Evolutionary conservation across 1,140 invertebrate species (phyloP), one percentile per base, ranked within the genome.

Genomic region (Agrypnia vestita): DNA sequence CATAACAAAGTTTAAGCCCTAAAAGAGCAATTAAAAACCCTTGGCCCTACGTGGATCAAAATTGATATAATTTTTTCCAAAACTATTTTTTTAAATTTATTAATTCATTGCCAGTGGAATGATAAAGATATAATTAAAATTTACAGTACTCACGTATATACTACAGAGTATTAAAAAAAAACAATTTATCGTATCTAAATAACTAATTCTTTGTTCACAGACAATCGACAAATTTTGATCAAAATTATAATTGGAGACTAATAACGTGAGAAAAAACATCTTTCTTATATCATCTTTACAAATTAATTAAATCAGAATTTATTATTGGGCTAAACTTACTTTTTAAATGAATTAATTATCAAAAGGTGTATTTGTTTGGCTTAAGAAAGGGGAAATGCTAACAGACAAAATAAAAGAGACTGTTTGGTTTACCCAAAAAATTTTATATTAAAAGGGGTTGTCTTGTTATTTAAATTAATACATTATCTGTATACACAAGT

Each of bases 351-450:
- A 15, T 51, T 51, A 51, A 51, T 51, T 51, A 35, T 35, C 6
- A 51, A 51, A 62, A 21, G 17, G 25, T 62, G 25, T 13, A 62
- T 35, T 62, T 10, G 25, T 62, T 21, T 62, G 59, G 59, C 21
- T 62, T 62, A 3, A 62, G 25, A 62, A 62, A 25, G 25, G 21
- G 17, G 59, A 62, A 62, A 9, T n/a, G n/a, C n/a, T n/a, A n/a
- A 8, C 59, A 6, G 13, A 25, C 25, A 17, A 62, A 25, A 62
- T 62, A 25, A 62, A 62, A 25, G 17, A 25, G 25, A 62, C 21
- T 17, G 59, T 62, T 62, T 62, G 59, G 19, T 62, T 25, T 25
- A 62, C 25, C 53, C 19, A 56, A 56, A 17, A 19, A 56, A n/a
- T 56, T n/a, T 35, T 35, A 51, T 15, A 51, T 62, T 25, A 19